A percentile compares a stretch with the other conserved stretches of the same genome.
Conservation (phyloP, 2,113 vertebrate genomes). For the Scomber japonicus region DNA sequence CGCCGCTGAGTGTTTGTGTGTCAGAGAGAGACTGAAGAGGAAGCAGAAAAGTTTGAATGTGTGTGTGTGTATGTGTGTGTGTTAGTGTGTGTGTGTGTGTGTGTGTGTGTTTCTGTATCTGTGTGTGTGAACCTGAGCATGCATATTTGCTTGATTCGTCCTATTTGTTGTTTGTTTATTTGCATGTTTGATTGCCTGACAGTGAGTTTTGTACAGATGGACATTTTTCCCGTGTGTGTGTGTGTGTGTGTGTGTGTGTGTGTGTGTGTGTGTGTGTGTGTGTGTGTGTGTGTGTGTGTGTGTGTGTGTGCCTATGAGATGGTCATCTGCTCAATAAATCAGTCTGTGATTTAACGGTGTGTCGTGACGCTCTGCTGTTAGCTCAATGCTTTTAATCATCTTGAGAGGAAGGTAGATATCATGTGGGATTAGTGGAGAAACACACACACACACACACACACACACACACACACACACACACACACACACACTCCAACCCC, state of each 20-base stretch:
- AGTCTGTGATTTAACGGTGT: constrained; percentile 62
- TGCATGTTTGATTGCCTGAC: constrained; percentile 26
- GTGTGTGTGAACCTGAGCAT: not conserved
- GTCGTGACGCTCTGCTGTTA: constrained; percentile 58
- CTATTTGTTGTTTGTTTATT: constrained; percentile 31
- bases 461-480: constrained; percentile 22
- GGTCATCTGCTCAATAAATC: constrained; percentile 59
- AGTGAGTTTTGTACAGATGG: constrained; percentile 32
- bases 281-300: constrained; percentile 35
- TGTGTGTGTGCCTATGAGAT: constrained; percentile 26
- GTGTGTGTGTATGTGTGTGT: not conserved
- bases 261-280: constrained; percentile 28
- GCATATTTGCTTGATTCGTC: constrained; percentile 10
- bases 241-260: not conserved
- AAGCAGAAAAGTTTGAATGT: not conserved
- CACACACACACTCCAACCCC: constrained; percentile 32
- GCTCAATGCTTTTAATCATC: constrained; percentile 71
- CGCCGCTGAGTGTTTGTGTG: constrained; percentile 1
- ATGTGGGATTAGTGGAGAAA: constrained; percentile 50
- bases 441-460: constrained; percentile 21
- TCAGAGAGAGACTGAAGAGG: not conserved
- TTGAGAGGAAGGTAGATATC: constrained; percentile 64
- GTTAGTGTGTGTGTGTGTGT: not conserved
- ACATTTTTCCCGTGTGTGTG: constrained; percentile 1
- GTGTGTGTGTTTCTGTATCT: not conserved